Base-by-base conservation (phyloP, 2,113 vertebrate genomes). In the Australoheros scitulus region DNA sequence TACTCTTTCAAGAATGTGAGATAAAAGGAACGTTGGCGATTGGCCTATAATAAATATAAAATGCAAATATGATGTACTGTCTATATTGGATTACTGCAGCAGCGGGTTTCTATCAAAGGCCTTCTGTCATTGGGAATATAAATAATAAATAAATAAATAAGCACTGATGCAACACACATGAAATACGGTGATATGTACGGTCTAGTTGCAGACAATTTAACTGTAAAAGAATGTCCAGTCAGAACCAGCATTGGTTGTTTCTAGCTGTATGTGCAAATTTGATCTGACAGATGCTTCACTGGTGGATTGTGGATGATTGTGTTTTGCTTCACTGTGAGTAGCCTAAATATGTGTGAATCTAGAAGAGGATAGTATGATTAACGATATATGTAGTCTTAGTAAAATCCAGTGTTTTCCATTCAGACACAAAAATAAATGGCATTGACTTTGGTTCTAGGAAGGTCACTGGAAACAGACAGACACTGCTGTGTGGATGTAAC, bases 401-500 rank as follows among this genome's bases (percentile, higher is more conserved):
- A 20, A 8, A 7, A 52, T 20, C 7, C 50, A 20, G 17, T 52
- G 50, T 8, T 47, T n/a, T 17, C 18, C 7, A 43, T 56, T 70
- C 63, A 52, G 18, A 77, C 6, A 52, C 20, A 24, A 2, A 60
- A 56, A 83, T 80, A 72, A 64, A 18, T 58, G 20, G 14, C 6
- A 26, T 65, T 15, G 79, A 34, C 26, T 75, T 61, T 64, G 18
- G 18, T 70, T 83, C 17, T 41, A 34, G 74, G 52, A 1, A 1
- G 50, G 7, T 61, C 17, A 38, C 59, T 56, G 60, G 52, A 80
- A 77, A 38, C 24, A 88, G 56, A 77, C 13, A 20, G 36, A 83
- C 17, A 41, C 18, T 56, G 59, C 5, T 43, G 20, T 81, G 15
- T 55, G 36, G 26, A 43, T 41, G 15, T 57, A 83, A 83, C 58